phyloP scores from a whole-genome alignment of 1,140 invertebrate genomes.

The Calosoma granatense region DNA sequence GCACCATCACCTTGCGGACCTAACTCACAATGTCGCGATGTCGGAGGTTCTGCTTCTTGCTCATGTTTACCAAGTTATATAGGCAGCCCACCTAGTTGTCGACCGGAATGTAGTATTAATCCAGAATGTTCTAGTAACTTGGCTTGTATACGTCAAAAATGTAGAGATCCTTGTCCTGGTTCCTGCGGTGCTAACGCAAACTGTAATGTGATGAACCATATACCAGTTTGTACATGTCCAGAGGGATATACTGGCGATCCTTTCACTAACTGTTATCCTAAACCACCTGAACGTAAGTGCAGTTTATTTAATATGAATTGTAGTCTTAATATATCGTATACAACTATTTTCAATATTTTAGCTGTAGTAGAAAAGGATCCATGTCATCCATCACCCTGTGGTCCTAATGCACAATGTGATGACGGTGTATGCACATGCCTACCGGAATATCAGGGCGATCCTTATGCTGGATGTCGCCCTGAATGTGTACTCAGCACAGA shows the following conservation, averaged over 20 bases:
- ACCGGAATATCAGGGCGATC: conserved; percentile 57
- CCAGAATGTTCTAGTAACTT: conserved; percentile 60
- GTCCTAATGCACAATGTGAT: conserved; percentile 48
- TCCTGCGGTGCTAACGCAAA: conserved; percentile 55
- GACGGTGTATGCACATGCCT: conserved; percentile 52
- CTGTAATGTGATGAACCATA: conserved; percentile 44
- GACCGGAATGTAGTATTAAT: conserved; percentile 60
- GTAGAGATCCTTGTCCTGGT: conserved; percentile 59
- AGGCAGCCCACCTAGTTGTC: conserved; percentile 58
- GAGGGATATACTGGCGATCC: conserved; percentile 50
- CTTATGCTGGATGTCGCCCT: conserved; percentile 53
- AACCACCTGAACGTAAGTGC: conserved; percentile 36
- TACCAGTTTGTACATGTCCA: conserved; percentile 42
- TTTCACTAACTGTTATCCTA: conserved; percentile 43
- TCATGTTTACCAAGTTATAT: conserved; percentile 53
- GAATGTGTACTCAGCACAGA: conserved; percentile 59
- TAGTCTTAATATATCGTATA: not conserved
- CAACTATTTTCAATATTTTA: not conserved
- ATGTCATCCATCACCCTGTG: conserved; percentile 59
- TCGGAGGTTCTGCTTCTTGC: conserved; percentile 47
- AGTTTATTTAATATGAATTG: too few species aligned
- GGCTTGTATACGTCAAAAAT: conserved; percentile 62
- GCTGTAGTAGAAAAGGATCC: conserved; percentile 35
- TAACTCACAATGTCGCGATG: conserved; percentile 62
- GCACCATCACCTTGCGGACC: conserved; percentile 70